Conservation (phyloP, 2,797 vertebrate species). For the Sebastes umbrosus region DNA sequence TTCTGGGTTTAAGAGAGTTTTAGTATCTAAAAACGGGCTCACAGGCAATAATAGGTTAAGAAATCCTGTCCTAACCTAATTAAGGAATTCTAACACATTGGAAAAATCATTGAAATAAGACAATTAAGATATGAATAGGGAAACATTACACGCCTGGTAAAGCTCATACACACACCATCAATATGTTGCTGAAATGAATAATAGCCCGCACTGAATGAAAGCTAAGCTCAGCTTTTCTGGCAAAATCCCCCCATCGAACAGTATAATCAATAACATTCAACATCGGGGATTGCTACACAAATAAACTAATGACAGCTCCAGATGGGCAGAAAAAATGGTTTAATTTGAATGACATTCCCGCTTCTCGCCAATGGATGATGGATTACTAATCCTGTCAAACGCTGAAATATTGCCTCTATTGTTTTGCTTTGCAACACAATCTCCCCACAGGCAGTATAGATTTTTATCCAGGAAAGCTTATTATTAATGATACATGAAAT, state of each 20-base stretch:
- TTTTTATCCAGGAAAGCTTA: slow-evolving; percentile 17
- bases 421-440: slow-evolving; percentile 48
- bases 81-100: not conserved
- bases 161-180: slow-evolving; percentile 23
- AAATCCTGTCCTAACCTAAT: not conserved
- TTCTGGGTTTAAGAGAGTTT: not conserved
- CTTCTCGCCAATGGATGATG: slow-evolving; percentile 41
- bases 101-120: slow-evolving; percentile 15
- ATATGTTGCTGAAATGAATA: slow-evolving; percentile 65
- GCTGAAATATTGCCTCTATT: slow-evolving; percentile 33
- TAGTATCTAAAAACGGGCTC: not conserved
- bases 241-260: slow-evolving; percentile 56
- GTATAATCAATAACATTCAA: slow-evolving; percentile 71
- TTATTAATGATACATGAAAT: slow-evolving; percentile 30
- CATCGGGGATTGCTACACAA: slow-evolving; percentile 63
- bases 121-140: slow-evolving; percentile 3
- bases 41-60: not conserved
- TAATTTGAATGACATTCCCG: slow-evolving; percentile 40
- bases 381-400: slow-evolving; percentile 53
- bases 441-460: slow-evolving; percentile 13
- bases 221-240: slow-evolving; percentile 72
- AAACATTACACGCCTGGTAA: slow-evolving; percentile 18
- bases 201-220: slow-evolving; percentile 41
- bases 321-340: slow-evolving; percentile 58
- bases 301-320: slow-evolving; percentile 67